These are phyloP conservation scores for Callospermophilus lateralis DNA, from an alignment of 2,113 vertebrate species.

Conservation along the genomic window DNA sequence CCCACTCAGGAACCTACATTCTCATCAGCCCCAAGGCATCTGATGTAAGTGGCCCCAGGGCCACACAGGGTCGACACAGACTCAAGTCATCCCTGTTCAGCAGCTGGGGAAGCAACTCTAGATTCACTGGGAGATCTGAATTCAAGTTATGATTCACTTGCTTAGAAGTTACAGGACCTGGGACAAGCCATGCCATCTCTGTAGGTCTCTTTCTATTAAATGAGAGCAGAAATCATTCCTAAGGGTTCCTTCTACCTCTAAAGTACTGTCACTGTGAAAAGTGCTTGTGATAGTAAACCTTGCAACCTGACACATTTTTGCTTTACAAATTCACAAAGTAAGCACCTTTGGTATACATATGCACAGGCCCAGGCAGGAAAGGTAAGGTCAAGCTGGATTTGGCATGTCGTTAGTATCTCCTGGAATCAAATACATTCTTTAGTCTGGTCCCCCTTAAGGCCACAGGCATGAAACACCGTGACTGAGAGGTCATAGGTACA, in stretches of 20 bases:
- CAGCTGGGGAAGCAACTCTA: neutral
- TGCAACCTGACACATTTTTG: neutral
- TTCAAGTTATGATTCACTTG: neutral
- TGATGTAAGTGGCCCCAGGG: neutral
- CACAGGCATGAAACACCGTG: neutral
- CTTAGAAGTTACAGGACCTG: neutral
- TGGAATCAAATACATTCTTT: neutral
- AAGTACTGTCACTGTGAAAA: neutral
- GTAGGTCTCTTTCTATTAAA: neutral
- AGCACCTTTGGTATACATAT: neutral
- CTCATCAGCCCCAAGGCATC: neutral
- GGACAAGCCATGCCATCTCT: neutral
- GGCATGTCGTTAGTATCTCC: accelerated
- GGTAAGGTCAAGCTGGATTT: too few species aligned
- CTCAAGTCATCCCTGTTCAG: neutral
- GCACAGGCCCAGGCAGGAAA: neutral
- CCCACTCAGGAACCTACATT: neutral
- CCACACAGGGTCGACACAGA: neutral
- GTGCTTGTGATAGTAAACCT: neutral
- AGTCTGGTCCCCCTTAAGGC: too few species aligned
- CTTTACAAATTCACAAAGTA: neutral
- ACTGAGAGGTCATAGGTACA: neutral
- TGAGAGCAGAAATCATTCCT: neutral
- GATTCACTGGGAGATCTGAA: neutral
- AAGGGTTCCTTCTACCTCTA: neutral